Percentiles rank a stretch among this genome's conserved stretches.
phyloP scores from a whole-genome alignment of 2,797 vertebrate genomes.

The Sebastes minor region DNA sequence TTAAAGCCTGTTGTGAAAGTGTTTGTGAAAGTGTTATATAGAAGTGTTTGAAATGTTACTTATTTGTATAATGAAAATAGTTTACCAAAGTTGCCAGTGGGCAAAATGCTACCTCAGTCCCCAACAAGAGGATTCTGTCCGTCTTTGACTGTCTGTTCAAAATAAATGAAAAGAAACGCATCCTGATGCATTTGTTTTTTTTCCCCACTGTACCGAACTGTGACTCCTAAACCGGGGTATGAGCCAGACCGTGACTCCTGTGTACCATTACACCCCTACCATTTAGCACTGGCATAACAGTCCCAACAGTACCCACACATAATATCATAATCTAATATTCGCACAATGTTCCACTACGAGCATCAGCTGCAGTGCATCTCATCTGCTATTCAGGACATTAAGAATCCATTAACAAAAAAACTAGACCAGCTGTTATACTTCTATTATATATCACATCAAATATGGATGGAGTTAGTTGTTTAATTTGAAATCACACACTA shows the following conservation, averaged over 20 bases:
- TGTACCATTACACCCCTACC: no score
- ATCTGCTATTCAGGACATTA: conserved; percentile 1
- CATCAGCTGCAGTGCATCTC: background rate
- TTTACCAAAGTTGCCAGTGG: background rate
- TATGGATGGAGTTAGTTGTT: background rate
- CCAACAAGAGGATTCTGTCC: background rate
- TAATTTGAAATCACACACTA: background rate
- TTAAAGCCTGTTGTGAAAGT: background rate
- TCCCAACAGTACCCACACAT: background rate
- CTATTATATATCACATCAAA: background rate
- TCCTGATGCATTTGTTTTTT: background rate
- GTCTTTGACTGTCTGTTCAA: background rate
- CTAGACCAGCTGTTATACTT: background rate
- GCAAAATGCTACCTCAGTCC: background rate
- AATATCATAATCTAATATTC: background rate
- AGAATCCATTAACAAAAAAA: background rate
- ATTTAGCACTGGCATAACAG: background rate
- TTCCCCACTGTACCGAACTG: background rate
- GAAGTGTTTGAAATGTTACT: background rate
- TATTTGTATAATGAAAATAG: background rate
- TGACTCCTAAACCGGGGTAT: background rate
- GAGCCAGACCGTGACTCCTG: background rate
- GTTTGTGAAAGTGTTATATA: background rate
- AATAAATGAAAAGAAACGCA: background rate
- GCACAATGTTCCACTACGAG: background rate